Base-by-base conservation (phyloP, 1,140 invertebrate genomes). In the Cryptotermes secundus region DNA sequence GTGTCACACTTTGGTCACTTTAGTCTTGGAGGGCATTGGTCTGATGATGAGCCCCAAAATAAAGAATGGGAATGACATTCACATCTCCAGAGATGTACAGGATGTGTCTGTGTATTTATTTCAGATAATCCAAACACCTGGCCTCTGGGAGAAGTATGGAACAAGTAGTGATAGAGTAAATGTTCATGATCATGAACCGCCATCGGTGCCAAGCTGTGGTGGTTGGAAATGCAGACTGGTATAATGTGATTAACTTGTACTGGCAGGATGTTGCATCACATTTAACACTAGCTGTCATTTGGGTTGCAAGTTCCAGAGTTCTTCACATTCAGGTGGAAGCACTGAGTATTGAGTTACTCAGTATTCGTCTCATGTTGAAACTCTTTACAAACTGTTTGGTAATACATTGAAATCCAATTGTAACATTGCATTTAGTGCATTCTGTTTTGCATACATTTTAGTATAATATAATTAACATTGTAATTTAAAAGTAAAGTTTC, bases 121-220 rank as follows among this genome's bases (percentile, higher is more conserved):
- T 45, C 83, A 93, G 92, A 93, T 93, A 83, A 90, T 93, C 84
- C 92, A 93, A 90, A 93, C 92, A 22, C 92, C 92, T 59, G 92
- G 92, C 34, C 87, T 93, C 35, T 93, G 92, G 92, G 92, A 93
- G 79, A 87, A 87, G 35, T 26, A 34, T 80, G 49, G 59, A 16
- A n/a, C n/a, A 31, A n/a, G 10, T 9, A n/a, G 1, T n/a, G 84
- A 72, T 9, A 19, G 38, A 2, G 31, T 84, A 0, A 38, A 34
- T 22, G 80, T 84, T n/a, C 65, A 38, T 24, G 81, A 65, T 14
- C 34, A 42, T 53, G 80, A 84, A 0, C 19, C 35, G 35, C 34
- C 34, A n/a, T 34, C 45, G 7, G 84, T 82, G 34, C 84, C 84
- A 65, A 82, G 84, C 36, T 84, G 84, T 72, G 84, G 79, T 34